phyloP scores from a whole-genome alignment of 2,113 vertebrate genomes.

The Xiphophorus couchianus region DNA sequence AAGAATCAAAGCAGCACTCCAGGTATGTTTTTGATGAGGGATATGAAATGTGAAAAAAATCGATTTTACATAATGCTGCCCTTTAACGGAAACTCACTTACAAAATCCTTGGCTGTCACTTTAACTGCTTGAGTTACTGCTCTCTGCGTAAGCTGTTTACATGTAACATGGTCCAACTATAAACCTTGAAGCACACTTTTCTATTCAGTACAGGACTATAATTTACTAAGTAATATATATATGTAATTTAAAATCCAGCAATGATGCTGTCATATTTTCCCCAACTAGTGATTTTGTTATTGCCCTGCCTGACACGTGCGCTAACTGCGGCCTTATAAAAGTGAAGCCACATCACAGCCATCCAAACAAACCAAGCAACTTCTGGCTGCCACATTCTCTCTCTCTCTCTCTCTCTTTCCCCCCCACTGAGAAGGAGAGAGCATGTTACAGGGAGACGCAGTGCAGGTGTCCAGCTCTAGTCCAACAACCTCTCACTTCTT shows the following conservation, averaged over 20 bases:
- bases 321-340: not conserved
- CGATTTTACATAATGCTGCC: not conserved
- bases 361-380: not conserved
- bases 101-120: not conserved
- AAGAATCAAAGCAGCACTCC: no score
- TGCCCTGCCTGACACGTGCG: no score
- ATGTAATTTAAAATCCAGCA: no score
- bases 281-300: not conserved
- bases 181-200: not conserved
- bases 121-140: not conserved
- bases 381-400: conserved; percentile 32
- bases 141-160: not conserved
- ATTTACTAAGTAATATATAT: not conserved
- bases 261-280: not conserved
- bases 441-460: conserved; percentile 12
- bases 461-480: conserved; percentile 66
- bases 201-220: not conserved
- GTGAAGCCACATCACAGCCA: not conserved
- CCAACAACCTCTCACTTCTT: conserved; percentile 33
- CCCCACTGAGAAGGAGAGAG: not conserved
- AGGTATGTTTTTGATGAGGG: no score
- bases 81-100: not conserved
- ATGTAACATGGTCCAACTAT: not conserved
- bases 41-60: no score
- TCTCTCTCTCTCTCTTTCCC: conserved; percentile 1